Evolutionary conservation across 2,113 vertebrate genomes (phyloP), one percentile per base, ranked within the genome.

Genomic region (Dolichotis patagonum): DNA sequence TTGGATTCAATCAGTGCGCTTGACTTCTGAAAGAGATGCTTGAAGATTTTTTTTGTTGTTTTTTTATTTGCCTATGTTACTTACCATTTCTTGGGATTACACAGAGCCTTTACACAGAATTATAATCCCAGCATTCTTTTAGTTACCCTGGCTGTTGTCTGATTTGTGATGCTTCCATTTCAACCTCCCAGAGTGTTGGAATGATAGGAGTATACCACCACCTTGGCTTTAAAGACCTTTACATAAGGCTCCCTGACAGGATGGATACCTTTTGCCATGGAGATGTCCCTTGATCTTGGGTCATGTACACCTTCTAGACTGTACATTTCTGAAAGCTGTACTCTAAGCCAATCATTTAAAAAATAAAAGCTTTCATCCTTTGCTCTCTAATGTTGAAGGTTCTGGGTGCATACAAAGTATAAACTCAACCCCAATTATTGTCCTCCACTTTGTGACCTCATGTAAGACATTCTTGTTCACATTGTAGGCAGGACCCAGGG

Each of bases 381-480:
- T 81, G 62, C n/a, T 82, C 60, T 92, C 11, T 71, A 46, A 41
- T n/a, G 11, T 1, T 49, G 38, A 58, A 69, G 81, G 3, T 41
- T 77, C 63, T 71, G 5, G 46, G 43, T 20, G 38, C 67, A 12
- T 8, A 28, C 43, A 26, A 3, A 0, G 0, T 35, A 9, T 26
- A 65, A 81, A 89, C 32, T 8, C 38, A 71, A 4, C 22, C 52
- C 30, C 10, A 71, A 3, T 26, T 8, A 17, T 38, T 52, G 0
- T 35, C 58, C 20, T 20, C 4, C 20, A 26, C 58, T 30, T 32
- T 60, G 28, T 77, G 86, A 7, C 8, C 35, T n/a, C 35, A 80
- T 46, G 2, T 8, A 11, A 41, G 10, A 11, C 0, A 1, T 26
- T 46, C 30, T 38, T 30, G 32, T 71, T 35, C 16, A 4, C 8